Evolutionary conservation across 2,797 vertebrate genomes (phyloP).

Genomic region (Linurgus olivaceus): DNA sequence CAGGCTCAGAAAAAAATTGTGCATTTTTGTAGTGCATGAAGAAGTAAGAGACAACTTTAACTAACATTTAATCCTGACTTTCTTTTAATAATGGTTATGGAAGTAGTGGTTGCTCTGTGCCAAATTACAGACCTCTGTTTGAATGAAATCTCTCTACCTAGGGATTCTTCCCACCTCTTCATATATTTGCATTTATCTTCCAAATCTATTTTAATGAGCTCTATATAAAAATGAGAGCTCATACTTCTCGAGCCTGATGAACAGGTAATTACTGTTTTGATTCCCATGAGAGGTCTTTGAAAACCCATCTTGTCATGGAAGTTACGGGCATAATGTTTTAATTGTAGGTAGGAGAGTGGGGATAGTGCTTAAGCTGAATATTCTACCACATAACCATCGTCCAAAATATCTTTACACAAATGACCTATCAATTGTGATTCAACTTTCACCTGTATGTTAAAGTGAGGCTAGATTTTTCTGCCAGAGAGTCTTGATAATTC

Average conservation of each 20-base stretch:
- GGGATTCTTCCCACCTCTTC: conserved; percentile 71
- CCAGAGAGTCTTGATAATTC: neutral
- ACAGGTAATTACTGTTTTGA: conserved; percentile 70
- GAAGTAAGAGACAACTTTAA: neutral
- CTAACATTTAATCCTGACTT: conserved; percentile 15
- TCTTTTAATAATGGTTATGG: neutral
- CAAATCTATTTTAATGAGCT: conserved; percentile 75
- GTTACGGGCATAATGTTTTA: conserved; percentile 71
- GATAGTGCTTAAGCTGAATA: conserved; percentile 34
- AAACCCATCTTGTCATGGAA: conserved; percentile 68
- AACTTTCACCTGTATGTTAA: neutral
- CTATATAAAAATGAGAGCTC: conserved; percentile 70
- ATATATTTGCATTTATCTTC: conserved; percentile 74
- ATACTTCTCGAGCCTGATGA: conserved; percentile 70
- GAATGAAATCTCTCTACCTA: conserved; percentile 68
- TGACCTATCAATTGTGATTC: conserved; percentile 10
- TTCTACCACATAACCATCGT: neutral
- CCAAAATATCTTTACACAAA: conserved; percentile 50
- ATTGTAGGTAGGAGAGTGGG: conserved; percentile 48
- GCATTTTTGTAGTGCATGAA: neutral
- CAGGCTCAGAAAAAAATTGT: neutral
- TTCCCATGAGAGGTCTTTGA: conserved; percentile 67
- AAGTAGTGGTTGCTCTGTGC: conserved; percentile 20
- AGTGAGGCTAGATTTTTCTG: neutral
- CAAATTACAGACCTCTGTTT: conserved; percentile 55